Percentiles rank a stretch among this genome's conserved stretches.
phyloP scores from a whole-genome alignment of 1,140 invertebrate genomes.

The Macrocentrus cingulum region DNA sequence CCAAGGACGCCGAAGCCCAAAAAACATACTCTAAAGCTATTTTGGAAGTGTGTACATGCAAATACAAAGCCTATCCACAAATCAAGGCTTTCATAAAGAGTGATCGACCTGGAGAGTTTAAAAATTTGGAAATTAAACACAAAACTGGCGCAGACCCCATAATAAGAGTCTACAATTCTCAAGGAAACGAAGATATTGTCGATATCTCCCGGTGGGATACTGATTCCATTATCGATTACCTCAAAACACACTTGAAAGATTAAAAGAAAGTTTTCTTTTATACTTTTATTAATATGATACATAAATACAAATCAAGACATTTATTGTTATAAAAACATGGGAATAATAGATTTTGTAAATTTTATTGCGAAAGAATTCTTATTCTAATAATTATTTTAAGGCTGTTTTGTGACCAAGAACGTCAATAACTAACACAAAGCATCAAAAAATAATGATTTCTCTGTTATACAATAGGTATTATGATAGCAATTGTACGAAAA shows the following conservation, averaged over 20 bases:
- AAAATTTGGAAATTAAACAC: constrained; percentile 87
- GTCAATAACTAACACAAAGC: no score
- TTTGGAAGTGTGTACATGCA: constrained; percentile 91
- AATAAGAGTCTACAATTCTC: constrained; percentile 84
- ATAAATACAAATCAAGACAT: no score
- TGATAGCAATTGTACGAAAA: no score
- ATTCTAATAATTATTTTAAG: no score
- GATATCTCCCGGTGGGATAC: constrained; percentile 98
- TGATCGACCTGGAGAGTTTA: constrained; percentile 80
- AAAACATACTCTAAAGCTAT: constrained; percentile 83
- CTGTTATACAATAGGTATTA: no score
- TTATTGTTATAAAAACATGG: no score
- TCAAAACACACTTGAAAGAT: constrained; percentile 83
- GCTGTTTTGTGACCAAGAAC: no score
- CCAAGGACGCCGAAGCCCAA: constrained; percentile 68
- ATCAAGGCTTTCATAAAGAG: constrained; percentile 95
- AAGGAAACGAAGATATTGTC: constrained; percentile 80
- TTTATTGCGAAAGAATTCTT: no score
- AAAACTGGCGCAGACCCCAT: constrained; percentile 88
- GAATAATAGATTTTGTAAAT: no score
- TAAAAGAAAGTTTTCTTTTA: constrained; percentile 44
- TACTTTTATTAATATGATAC: no score
- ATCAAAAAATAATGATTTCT: no score
- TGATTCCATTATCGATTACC: constrained; percentile 92
- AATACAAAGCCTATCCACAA: constrained; percentile 93